Evolutionary conservation across 2,888 invertebrate species (phyloP).

Genomic region (Esperia sulphurella): DNA sequence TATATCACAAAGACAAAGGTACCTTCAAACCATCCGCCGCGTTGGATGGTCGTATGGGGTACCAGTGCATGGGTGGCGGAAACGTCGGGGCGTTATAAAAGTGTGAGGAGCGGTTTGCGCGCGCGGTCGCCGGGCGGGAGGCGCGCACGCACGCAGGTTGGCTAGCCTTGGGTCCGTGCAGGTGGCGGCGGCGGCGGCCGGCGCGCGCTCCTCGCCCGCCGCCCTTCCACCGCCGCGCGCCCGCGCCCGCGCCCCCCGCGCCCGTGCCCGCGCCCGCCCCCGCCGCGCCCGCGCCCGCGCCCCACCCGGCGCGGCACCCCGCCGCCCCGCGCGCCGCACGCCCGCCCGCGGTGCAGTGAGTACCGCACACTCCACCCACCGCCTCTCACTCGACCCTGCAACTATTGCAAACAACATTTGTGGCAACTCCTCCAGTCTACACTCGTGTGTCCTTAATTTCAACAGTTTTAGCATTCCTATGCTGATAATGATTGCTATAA

Average conservation of each 20-base stretch:
- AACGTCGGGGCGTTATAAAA: slow-evolving; percentile 1
- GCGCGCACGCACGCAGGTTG: slow-evolving; percentile 6
- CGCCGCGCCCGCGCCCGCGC: slow-evolving; percentile 69
- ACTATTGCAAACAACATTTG: too few relatives aligned
- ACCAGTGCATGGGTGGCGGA: background rate
- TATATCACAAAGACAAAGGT: too few relatives aligned
- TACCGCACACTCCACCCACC: background rate
- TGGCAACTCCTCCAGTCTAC: too few relatives aligned
- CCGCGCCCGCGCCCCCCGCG: slow-evolving; percentile 55
- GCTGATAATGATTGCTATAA: too few relatives aligned
- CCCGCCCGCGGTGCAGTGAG: background rate
- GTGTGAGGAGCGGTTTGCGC: slow-evolving; percentile 11
- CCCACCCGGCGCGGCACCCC: slow-evolving; percentile 29
- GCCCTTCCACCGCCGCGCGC: slow-evolving; percentile 75
- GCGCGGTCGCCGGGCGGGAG: slow-evolving; percentile 12
- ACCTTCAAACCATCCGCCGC: too few relatives aligned
- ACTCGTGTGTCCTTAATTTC: too few relatives aligned
- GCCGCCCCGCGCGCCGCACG: slow-evolving; percentile 52
- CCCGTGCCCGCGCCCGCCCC: slow-evolving; percentile 73
- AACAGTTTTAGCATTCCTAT: too few relatives aligned
- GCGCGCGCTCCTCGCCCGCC: slow-evolving; percentile 70
- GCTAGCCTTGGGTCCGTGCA: slow-evolving; percentile 50
- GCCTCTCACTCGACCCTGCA: too few relatives aligned
- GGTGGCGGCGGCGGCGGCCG: slow-evolving; percentile 68
- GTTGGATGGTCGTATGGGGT: background rate